Base-by-base conservation (phyloP, 1,140 invertebrate genomes). In the Drosophila parvula region DNA sequence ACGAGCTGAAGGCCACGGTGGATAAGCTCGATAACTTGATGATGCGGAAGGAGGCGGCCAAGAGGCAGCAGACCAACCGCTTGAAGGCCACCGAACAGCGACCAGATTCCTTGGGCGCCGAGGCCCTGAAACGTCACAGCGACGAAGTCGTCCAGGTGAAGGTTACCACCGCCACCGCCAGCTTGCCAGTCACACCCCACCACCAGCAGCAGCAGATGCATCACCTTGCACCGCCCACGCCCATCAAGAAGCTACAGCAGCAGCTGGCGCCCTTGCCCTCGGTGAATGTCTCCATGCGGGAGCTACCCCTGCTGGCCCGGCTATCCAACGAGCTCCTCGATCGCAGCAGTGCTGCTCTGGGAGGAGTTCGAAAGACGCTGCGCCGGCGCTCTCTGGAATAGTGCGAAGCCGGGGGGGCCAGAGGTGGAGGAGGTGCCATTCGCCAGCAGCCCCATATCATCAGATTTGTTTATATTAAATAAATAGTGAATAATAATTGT, bases 21-120 rank as follows among this genome's bases (percentile, higher is more conserved):
- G 94, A 95, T 53, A 95, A 95, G 73, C 84, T 95, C n/a, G 94
- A 95, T 85, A 94, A 95, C 62, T 90, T 95, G 57, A 92, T 95
- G 74, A 93, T 95, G 93, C 93, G 94, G 53, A 94, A 93, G 53
- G 94, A 92, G 63, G 74, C 81, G 1, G 79, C 79, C 18, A 79
- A 76, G 22, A 58, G 79, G 30, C 85, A 88, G 48, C 71, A 85
- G 44, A 73, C 34, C 1, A 51, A 69, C n/a, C 74, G 81, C 11
- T 57, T 59, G 6, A 82, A 86, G 48, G 50, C 84, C 9, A 69
- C 47, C 32, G 73, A 82, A 11, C 55, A 69, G 14, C 76, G 90
- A 28, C 90, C 90, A 10, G 83, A 86, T 61, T 91, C 90, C 0
- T 59, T 91, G 38, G 90, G 90, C 7, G 90, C 90, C 36, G 90